phyloP scores from a whole-genome alignment of 2,113 vertebrate genomes.

The Sigmodon hispidus region DNA sequence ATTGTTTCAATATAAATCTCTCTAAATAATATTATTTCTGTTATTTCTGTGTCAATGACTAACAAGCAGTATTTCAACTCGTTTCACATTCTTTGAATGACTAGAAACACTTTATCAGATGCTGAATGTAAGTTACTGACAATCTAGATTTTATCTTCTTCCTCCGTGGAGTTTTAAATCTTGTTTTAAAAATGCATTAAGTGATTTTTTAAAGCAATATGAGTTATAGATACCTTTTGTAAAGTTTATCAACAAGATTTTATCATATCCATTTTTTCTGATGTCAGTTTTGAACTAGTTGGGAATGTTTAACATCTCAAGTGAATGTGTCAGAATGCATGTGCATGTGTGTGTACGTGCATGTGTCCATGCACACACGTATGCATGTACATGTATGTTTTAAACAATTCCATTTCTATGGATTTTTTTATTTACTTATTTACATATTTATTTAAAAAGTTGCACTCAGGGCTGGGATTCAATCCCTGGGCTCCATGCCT shows the following conservation, averaged over 20 bases:
- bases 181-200: not conserved
- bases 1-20: conserved; percentile 13
- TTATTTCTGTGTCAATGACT: not conserved
- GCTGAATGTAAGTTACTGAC: not conserved
- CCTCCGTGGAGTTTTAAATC: not conserved
- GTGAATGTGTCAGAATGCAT: not conserved
- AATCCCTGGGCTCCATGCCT: not conserved
- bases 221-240: conserved; percentile 4
- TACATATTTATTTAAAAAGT: not conserved
- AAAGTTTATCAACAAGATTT: not conserved
- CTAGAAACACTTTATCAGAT: not conserved
- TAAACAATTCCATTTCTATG: not conserved
- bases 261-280: not conserved
- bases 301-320: not conserved
- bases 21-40: not conserved
- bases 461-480: not conserved
- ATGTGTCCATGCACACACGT: too few species aligned
- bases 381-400: not conserved
- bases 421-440: not conserved
- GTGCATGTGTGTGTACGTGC: not conserved
- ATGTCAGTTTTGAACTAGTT: not conserved
- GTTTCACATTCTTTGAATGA: not conserved
- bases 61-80: conserved; percentile 21
- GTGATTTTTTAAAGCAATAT: not conserved
- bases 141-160: conserved; percentile 1